Conservation (phyloP, 2,888 invertebrate genomes). For the Amphimallon solstitiale region DNA sequence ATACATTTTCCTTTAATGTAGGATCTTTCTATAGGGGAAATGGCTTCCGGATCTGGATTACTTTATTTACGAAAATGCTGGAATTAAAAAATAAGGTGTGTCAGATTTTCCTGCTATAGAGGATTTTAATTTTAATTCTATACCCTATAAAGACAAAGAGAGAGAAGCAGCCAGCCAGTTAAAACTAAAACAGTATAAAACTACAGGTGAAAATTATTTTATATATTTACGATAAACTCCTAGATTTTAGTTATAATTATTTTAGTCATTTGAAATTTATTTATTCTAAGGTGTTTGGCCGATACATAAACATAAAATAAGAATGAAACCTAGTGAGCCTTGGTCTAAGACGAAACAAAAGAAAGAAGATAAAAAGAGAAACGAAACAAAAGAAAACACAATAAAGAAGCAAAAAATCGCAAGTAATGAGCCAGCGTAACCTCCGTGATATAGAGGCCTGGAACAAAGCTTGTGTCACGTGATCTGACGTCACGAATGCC, state of each 20-base stretch:
- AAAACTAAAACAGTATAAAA: conserved; percentile 76
- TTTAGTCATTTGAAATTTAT: background rate
- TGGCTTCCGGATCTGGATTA: conserved; percentile 91
- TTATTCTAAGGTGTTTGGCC: conserved; percentile 58
- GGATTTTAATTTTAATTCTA: conserved; percentile 76
- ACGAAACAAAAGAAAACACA: conserved; percentile 73
- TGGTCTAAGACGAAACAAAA: conserved; percentile 83
- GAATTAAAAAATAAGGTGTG: conserved; percentile 79
- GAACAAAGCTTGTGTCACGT: too few species aligned
- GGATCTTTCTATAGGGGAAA: conserved; percentile 83
- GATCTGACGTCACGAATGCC: too few species aligned
- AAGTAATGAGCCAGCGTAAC: conserved; percentile 61
- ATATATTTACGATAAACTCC: conserved; percentile 61
- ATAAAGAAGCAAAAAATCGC: conserved; percentile 65
- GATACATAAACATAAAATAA: conserved; percentile 56
- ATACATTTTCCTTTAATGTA: conserved; percentile 55
- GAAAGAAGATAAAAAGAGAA: conserved; percentile 73
- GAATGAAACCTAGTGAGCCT: conserved; percentile 72
- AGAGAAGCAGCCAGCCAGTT: conserved; percentile 78
- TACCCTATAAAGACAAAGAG: conserved; percentile 83
- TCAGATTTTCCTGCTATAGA: conserved; percentile 67
- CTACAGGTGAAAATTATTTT: conserved; percentile 80
- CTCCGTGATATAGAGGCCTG: too few species aligned
- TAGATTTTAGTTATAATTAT: background rate
- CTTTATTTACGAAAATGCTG: conserved; percentile 93